phyloP scores from a whole-genome alignment of 1,140 invertebrate species.

The Diprion similis region DNA sequence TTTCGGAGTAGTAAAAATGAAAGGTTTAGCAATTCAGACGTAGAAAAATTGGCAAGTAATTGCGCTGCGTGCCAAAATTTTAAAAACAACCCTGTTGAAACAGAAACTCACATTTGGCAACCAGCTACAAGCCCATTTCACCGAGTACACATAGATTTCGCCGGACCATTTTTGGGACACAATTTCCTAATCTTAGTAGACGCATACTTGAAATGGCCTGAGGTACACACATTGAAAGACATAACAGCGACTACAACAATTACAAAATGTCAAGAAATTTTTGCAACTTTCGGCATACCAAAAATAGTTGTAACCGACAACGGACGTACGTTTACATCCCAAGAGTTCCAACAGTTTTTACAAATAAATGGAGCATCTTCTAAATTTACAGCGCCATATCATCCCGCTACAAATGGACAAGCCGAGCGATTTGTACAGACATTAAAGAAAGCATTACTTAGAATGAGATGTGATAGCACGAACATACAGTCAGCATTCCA shows the following conservation, averaged over 20 bases:
- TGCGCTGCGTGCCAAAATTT: neutral
- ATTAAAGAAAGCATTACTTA: conserved; percentile 12
- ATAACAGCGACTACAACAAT: neutral
- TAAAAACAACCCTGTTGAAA: neutral
- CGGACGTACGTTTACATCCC: too few species aligned
- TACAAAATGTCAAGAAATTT: neutral
- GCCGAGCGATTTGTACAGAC: conserved; percentile 16
- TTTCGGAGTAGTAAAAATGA: conserved; percentile 58
- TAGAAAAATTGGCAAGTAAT: conserved; percentile 3
- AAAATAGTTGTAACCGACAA: conserved; percentile 3
- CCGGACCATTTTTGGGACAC: conserved; percentile 40
- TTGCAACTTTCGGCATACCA: too few species aligned
- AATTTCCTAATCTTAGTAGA: conserved; percentile 46
- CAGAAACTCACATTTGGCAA: neutral
- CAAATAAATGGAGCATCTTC: conserved; percentile 3
- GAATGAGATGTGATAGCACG: neutral
- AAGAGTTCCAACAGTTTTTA: conserved; percentile 15
- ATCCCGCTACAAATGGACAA: conserved; percentile 14
- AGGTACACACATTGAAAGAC: neutral
- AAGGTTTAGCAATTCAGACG: conserved; percentile 45
- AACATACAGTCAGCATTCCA: neutral
- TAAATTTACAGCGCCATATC: conserved; percentile 13
- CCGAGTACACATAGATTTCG: conserved; percentile 55
- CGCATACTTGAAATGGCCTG: neutral
- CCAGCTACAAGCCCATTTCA: conserved; percentile 38